Evolutionary conservation across 2,888 invertebrate species (phyloP).

Genomic region (Pediacus dermestoides): DNA sequence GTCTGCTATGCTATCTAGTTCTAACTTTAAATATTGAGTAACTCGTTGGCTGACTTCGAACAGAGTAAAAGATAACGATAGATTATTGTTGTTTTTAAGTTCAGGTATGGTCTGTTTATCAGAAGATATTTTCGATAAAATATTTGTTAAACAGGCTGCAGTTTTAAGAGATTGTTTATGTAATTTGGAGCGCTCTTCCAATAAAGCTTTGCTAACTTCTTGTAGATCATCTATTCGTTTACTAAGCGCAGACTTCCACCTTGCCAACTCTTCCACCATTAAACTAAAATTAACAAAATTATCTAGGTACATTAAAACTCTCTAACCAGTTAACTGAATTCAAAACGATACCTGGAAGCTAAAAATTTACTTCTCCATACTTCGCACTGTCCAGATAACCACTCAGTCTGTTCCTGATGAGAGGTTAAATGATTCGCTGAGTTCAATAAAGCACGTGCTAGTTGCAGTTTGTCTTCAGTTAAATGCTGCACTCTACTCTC

Average conservation of each 20-base stretch:
- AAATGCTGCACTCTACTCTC: conserved; percentile 84
- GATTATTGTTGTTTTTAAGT: not conserved
- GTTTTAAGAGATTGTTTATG: too few relatives aligned
- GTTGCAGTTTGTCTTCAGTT: conserved; percentile 86
- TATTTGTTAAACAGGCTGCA: not conserved
- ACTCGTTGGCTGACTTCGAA: too few relatives aligned
- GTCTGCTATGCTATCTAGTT: not conserved
- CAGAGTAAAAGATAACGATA: not conserved
- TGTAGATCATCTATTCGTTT: conserved; percentile 68
- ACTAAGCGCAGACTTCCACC: conserved; percentile 76
- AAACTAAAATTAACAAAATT: conserved; percentile 57
- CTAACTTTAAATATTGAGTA: too few relatives aligned
- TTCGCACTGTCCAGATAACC: conserved; percentile 90
- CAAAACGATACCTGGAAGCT: conserved; percentile 78
- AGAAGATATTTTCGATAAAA: not conserved
- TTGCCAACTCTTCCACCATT: conserved; percentile 88
- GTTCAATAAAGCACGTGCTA: conserved; percentile 79
- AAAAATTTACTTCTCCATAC: conserved; percentile 96
- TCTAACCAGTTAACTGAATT: too few relatives aligned
- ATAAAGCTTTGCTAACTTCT: conserved; percentile 63
- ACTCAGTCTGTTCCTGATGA: conserved; percentile 91
- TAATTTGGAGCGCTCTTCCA: conserved; percentile 66
- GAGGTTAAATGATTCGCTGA: conserved; percentile 82
- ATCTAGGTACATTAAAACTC: too few relatives aligned
- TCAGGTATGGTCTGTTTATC: too few relatives aligned